Base-by-base conservation (phyloP, 2,888 invertebrate species). In the Eristalinus aeneus region DNA sequence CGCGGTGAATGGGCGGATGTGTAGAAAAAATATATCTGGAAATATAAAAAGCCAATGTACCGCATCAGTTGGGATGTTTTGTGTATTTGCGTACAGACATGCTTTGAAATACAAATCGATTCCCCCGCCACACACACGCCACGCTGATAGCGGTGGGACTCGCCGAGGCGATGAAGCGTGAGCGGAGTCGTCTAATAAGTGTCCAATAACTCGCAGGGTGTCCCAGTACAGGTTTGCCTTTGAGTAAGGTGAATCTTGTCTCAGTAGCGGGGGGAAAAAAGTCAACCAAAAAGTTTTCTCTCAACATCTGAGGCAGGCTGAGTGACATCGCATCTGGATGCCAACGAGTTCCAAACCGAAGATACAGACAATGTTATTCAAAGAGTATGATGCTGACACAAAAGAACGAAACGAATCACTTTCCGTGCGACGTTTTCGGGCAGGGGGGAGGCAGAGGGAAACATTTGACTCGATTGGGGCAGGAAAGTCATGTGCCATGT, bases 351-450 rank as follows among this genome's bases (percentile, higher is more conserved):
- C 68, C 72, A 56, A 60, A 56, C 61, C 16, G 9, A 79, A 81
- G 81, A 81, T 76, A 85, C 71, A 63, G 53, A 85, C 73, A 81
- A 71, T 75, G 53, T 74, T 71, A 84, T 84, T 84, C 84, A 84
- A 68, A 63, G 65, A 56, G 60, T 68, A 75, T 23, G 12, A 61
- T 53, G 75, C 72, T 81, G 81, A 82, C 74, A 86, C 86, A 77
- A 86, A 77, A 12, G 73, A 86, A 77, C 69, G 68, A 82, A 76
- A 82, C 76, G 73, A 80, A 81, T 75, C 71, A 60, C 58, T 67
- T 60, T 46, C 74, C 74, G 73, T 60, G 32, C 54, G 23, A 36
- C 11, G 23, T 27, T 36, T 23, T 22, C 63, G 5, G 58, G 1
- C n/a, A 23, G 36, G 53, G 31, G 46, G 53, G 61, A 36, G 67